phyloP scores from a whole-genome alignment of 2,888 invertebrate species.

The Zaprionus lineosus region DNA sequence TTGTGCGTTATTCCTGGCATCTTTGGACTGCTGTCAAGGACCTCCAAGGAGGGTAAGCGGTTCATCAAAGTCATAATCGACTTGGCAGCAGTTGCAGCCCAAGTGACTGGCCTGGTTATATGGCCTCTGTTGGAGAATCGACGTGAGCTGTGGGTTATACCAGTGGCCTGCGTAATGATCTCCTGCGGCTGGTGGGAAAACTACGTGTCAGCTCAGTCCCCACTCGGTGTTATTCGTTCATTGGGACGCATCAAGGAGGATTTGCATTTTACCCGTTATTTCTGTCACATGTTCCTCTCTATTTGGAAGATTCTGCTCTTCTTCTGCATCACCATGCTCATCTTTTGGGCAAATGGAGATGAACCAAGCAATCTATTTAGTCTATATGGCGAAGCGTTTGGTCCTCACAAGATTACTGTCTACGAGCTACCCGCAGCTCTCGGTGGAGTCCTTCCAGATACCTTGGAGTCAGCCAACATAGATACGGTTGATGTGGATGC shows the following conservation, averaged over 20 bases:
- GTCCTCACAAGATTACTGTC: conserved; percentile 90
- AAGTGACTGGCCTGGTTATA: conserved; percentile 94
- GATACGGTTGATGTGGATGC: conserved; percentile 90
- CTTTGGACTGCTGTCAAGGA: conserved; percentile 90
- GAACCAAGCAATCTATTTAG: conserved; percentile 90
- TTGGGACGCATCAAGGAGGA: conserved; percentile 91
- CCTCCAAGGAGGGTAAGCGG: conserved; percentile 90
- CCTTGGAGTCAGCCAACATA: conserved; percentile 89
- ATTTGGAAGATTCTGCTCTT: conserved; percentile 94
- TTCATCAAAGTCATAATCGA: conserved; percentile 92
- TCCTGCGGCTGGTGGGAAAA: conserved; percentile 99
- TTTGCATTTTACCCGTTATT: conserved; percentile 91
- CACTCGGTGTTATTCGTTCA: conserved; percentile 88
- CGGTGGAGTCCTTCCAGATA: conserved; percentile 86
- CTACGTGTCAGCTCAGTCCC: conserved; percentile 93
- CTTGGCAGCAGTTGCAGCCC: conserved; percentile 92
- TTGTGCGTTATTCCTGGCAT: conserved; percentile 93
- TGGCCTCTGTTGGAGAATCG: conserved; percentile 93
- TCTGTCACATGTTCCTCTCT: conserved; percentile 94
- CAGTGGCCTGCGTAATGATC: conserved; percentile 91
- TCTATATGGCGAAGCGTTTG: conserved; percentile 89
- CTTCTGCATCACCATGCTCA: conserved; percentile 88
- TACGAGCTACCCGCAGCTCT: conserved; percentile 84
- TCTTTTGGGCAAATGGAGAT: conserved; percentile 89
- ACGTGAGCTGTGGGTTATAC: conserved; percentile 92